Evolutionary conservation across 2,888 invertebrate species (phyloP).

Genomic region (Mesochorus sp.): DNA sequence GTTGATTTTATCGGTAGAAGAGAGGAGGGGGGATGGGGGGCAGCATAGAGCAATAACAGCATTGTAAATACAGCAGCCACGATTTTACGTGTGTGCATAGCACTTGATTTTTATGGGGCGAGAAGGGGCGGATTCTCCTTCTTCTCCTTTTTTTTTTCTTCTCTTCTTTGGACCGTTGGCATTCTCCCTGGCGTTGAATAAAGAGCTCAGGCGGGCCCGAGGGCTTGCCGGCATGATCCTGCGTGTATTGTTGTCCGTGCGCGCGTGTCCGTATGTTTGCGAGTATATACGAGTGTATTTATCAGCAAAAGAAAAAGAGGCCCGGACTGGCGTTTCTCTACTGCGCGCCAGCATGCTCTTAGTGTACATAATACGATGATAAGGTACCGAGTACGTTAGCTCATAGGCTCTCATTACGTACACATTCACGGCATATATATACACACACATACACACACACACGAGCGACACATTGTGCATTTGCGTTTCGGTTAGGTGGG

Average conservation of each 20-base stretch:
- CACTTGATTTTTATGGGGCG: constrained; percentile 75
- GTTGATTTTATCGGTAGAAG: constrained; percentile 45
- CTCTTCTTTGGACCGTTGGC: constrained; percentile 47
- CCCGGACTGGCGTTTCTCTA: constrained; percentile 29
- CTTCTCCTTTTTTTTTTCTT: constrained; percentile 34
- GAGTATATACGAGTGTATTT: constrained; percentile 42
- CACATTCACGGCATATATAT: too few relatives aligned
- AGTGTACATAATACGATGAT: constrained; percentile 60
- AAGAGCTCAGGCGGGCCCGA: constrained; percentile 47
- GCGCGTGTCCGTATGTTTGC: constrained; percentile 31
- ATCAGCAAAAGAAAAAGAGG: constrained; percentile 30
- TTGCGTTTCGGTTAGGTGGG: constrained; percentile 20
- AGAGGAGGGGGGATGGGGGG: too few relatives aligned
- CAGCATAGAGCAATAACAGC: constrained; percentile 76
- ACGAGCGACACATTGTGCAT: constrained; percentile 32
- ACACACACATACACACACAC: constrained; percentile 30
- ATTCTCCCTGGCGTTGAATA: constrained; percentile 57
- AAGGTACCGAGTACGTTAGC: constrained; percentile 50
- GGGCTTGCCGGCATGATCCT: constrained; percentile 49
- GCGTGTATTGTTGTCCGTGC: constrained; percentile 54
- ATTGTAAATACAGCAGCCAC: constrained; percentile 79
- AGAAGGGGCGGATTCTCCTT: constrained; percentile 28
- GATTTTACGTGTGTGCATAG: constrained; percentile 78
- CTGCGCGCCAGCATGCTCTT: constrained; percentile 30
- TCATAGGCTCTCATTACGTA: constrained; percentile 50